Evolutionary conservation across 2,113 vertebrate species (phyloP).

Genomic region (Saimiri boliviensis): DNA sequence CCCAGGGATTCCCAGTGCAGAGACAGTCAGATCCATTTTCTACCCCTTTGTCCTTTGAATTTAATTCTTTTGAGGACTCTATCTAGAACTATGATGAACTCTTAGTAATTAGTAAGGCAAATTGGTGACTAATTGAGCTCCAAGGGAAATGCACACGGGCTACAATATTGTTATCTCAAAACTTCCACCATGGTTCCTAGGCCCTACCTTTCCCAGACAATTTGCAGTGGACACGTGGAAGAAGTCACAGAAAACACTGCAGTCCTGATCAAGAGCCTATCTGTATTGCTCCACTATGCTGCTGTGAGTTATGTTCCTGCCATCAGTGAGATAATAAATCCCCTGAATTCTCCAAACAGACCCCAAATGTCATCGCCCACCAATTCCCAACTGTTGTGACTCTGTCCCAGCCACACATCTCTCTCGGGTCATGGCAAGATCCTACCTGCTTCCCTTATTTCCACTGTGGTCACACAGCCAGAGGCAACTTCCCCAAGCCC

Average conservation of each 20-base stretch:
- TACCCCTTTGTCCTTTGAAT: not conserved
- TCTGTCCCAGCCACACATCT: too few species aligned
- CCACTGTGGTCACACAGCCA: not conserved
- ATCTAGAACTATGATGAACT: not conserved
- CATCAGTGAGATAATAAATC: not conserved
- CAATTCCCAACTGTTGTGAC: too few species aligned
- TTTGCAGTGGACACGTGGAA: not conserved
- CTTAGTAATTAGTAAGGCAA: not conserved
- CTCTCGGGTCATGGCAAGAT: not conserved
- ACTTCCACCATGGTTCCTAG: not conserved
- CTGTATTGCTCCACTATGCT: not conserved
- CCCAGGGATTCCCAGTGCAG: not conserved
- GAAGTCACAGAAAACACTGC: not conserved
- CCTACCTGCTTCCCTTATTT: not conserved
- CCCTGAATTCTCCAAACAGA: not conserved
- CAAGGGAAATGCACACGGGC: not conserved
- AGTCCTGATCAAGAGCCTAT: fast-evolving
- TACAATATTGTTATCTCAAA: not conserved
- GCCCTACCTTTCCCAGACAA: not conserved
- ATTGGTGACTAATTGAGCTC: not conserved
- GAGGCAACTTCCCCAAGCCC: not conserved
- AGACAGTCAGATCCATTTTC: not conserved
- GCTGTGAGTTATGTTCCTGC: not conserved
- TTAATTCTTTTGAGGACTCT: not conserved
- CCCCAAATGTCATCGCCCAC: too few species aligned